Evolutionary conservation across 2,888 invertebrate genomes (phyloP), one percentile per base, ranked within the genome.

Genomic region (Cactoblastis cactorum): DNA sequence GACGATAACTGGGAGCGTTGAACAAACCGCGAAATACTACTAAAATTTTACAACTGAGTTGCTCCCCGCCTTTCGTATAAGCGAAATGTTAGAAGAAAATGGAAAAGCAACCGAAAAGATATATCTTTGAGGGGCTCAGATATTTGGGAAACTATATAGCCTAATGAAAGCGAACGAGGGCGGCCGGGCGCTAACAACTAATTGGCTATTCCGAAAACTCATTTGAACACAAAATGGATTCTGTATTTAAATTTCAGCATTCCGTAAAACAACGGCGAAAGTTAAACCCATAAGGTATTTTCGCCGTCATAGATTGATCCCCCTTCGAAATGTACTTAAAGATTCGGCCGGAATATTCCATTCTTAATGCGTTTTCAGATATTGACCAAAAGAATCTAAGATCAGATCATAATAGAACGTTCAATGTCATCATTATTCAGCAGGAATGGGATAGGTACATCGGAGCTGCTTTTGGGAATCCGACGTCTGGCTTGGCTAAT

Each of bases 151-250:
- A 89, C 88, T 88, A 88, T 87, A 89, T 86, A 86, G 87, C 82
- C 81, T 87, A 89, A 88, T 89, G 88, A 89, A 89, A 89, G 85
- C 73, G 83, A 87, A 85, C 82, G 86, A 83, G 86, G 85, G 85
- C 79, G 82, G 85, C 80, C 79, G 80, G 81, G 83, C 86, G 89
- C 88, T 89, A 89, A 89, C 89, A 88, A 88, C 89, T 89, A 89
- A 89, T 89, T 89, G 89, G 81, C 88, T 84, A 89, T 88, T 86
- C 87, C 80, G 77, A 85, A 89, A 89, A 89, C 89, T 89, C 89
- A 88, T 89, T 89, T 88, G 80, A 85, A 89, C 88, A 84, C 85
- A 87, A 87, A 89, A 89, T 88, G 89, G 89, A 80, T 89, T 89
- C 76, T 80, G 85, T 89, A 89, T 89, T 89, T 87, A 89, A 89